Base-by-base conservation (phyloP, 2,113 vertebrate species). In the Myiagra hebetior region DNA sequence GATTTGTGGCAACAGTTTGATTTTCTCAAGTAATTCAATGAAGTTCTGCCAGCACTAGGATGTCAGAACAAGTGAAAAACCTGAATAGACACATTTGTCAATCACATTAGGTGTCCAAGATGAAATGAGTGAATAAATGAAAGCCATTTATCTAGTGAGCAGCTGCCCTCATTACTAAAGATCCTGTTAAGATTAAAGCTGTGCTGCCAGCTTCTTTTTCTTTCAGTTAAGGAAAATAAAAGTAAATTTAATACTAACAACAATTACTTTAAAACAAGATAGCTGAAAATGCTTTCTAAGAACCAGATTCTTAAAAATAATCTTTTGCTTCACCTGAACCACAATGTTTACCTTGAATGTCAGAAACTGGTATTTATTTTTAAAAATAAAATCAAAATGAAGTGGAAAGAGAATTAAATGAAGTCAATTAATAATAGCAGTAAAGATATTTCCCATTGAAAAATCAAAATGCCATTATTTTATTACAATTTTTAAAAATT, bases 41-140 rank as follows among this genome's bases (percentile, higher is more conserved):
- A 94, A 68, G 55, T 94, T 90, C 67, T 95, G 87, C 70, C 90
- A 96, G 85, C 53, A 73, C 46, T 73, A 31, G 62, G 57, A 94
- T 92, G 85, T 95, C 91, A 94, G 94, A 91, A 96, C 85, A 90
- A 95, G 75, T 62, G 88, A 93, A 93, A 95, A 95, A 89, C 23
- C 53, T 89, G 82, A 85, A 87, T 83, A 93, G 81, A 76, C 67
- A 89, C 78, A 91, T 95, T 95, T 95, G 91, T 89, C 95, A 95
- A 87, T 96, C 91, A 91, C 75, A 49, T 91, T 83, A 95, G 78
- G 57, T 93, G 87, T 82, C 91, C 87, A 87, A 83, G 74, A 92
- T 74, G 11, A 96, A 97, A 93, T 53, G 30, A 95, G 28, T 90
- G 95, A 91, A 85, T 89, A 96, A 94, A 94, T 82, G 57, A 95